Percentiles rank a stretch among this genome's conserved stretches.
These are phyloP conservation scores for Pseudomugil gertrudae DNA, from an alignment of 2,797 vertebrate genomes.

Conservation along the genomic window DNA sequence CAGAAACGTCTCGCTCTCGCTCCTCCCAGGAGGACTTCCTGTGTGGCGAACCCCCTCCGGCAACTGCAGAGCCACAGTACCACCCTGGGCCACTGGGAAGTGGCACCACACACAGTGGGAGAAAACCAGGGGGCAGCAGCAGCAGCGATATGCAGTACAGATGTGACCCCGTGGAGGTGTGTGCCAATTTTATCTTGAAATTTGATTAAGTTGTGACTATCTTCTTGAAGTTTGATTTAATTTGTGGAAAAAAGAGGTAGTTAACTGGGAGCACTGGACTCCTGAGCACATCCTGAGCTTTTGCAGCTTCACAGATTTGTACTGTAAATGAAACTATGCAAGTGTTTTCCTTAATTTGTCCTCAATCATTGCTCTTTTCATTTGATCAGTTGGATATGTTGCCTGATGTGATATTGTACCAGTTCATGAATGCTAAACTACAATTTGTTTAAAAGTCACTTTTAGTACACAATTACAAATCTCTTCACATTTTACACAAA, in stretches of 20 bases:
- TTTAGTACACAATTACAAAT: too few relatives aligned
- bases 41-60: slow-evolving; percentile 53
- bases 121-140: slow-evolving; percentile 74
- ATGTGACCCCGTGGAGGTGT: slow-evolving; percentile 75
- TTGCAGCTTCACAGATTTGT: not conserved
- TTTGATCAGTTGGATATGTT: not conserved
- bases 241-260: not conserved
- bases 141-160: slow-evolving; percentile 76
- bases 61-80: slow-evolving; percentile 73
- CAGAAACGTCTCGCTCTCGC: slow-evolving; percentile 96
- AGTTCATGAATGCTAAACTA: not conserved
- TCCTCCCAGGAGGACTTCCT: slow-evolving; percentile 92
- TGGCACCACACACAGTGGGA: slow-evolving; percentile 70
- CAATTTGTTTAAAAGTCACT: not conserved
- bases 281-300: not conserved
- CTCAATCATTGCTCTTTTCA: not conserved
- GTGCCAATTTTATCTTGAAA: not conserved
- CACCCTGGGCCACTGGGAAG: slow-evolving; percentile 69
- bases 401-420: not conserved
- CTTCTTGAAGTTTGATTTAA: not conserved
- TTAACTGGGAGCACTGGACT: too few relatives aligned
- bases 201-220: not conserved
- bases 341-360: not conserved
- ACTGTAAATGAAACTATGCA: not conserved
- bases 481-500: not conserved